Conservation (phyloP, 2,113 vertebrate genomes). For the Poeciliopsis occidentalis region DNA sequence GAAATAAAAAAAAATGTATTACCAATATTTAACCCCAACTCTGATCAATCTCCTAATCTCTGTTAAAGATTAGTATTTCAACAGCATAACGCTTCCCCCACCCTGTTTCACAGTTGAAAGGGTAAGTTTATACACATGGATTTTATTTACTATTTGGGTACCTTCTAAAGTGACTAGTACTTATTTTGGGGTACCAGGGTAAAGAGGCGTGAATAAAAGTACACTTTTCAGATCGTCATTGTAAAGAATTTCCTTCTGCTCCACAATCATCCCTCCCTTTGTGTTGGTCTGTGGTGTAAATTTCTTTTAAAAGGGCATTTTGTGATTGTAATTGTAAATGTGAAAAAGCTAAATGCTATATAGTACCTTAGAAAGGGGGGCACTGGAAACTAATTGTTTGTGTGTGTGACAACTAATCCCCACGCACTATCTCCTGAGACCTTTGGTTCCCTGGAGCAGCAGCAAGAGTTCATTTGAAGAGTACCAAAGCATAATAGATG, state of each 20-base stretch:
- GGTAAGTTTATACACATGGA: not conserved
- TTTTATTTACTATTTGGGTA: not conserved
- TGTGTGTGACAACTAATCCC: conserved; percentile 40
- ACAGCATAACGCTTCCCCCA: not conserved
- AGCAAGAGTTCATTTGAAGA: conserved; percentile 30
- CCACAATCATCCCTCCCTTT: not conserved
- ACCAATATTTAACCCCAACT: not conserved
- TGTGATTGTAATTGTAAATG: not conserved
- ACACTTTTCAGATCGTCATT: too few species aligned
- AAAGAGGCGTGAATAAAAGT: not conserved
- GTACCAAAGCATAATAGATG: conserved; percentile 20
- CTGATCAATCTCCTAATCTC: not conserved
- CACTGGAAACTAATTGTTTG: conserved; percentile 45
- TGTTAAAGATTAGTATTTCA: not conserved
- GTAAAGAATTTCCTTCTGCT: too few species aligned
- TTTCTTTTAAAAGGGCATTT: not conserved
- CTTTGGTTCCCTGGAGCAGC: conserved; percentile 29
- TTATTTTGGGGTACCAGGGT: not conserved
- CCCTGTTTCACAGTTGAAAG: not conserved
- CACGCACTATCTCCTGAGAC: conserved; percentile 39
- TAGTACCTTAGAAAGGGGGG: conserved; percentile 14
- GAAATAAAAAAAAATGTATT: not conserved
- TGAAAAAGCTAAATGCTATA: not conserved
- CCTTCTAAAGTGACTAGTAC: not conserved
- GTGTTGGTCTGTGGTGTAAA: not conserved